phyloP scores from a whole-genome alignment of 2,113 vertebrate species.

The Junco hyemalis region DNA sequence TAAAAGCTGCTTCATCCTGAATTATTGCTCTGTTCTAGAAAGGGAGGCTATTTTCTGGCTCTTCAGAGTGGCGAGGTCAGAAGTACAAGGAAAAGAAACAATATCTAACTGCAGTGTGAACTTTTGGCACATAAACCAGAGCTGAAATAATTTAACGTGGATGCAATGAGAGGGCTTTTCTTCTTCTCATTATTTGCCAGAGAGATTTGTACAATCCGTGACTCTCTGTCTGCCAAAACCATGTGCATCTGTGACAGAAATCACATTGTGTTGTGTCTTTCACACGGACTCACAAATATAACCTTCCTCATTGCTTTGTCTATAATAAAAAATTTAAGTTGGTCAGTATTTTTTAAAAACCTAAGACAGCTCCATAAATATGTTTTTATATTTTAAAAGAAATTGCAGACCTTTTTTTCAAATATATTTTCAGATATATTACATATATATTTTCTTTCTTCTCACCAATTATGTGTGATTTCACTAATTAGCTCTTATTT shows the following conservation, averaged over 20 bases:
- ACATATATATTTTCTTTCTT: not conserved
- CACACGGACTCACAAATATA: not conserved
- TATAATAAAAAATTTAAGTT: not conserved
- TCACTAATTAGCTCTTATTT: not conserved
- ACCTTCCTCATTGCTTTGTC: not conserved
- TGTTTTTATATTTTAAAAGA: not conserved
- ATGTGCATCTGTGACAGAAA: not conserved
- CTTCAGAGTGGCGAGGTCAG: not conserved
- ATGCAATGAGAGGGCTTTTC: not conserved
- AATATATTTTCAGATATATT: not conserved
- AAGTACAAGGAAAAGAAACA: not conserved
- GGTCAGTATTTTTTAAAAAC: not conserved
- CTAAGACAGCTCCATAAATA: not conserved
- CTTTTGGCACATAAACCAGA: slow-evolving; percentile 2
- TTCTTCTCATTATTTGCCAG: slow-evolving; percentile 22
- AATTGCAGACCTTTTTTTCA: not conserved
- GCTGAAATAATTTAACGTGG: slow-evolving; percentile 7
- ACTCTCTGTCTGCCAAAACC: not conserved
- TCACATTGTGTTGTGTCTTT: not conserved
- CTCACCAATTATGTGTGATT: not conserved
- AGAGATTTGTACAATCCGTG: not conserved
- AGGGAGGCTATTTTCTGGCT: not conserved
- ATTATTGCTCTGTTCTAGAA: not conserved
- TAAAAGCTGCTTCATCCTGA: not conserved
- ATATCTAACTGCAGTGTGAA: not conserved